Evolutionary conservation across 2,113 vertebrate genomes (phyloP).

Genomic region (Alces alces): DNA sequence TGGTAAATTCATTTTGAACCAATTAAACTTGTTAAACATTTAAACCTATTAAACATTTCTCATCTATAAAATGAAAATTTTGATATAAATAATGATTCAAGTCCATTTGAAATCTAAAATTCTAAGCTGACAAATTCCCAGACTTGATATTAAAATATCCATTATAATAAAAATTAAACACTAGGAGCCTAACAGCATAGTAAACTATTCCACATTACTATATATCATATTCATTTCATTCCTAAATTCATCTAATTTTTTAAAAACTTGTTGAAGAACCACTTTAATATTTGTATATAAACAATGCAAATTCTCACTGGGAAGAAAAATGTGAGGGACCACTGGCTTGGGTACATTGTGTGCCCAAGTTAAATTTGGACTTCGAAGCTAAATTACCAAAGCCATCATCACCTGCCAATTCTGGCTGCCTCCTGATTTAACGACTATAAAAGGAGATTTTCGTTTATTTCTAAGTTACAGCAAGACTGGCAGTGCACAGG

Average conservation of each 20-base stretch:
- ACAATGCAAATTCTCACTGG: not conserved
- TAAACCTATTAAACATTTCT: constrained; percentile 7
- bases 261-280: not conserved
- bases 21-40: not conserved
- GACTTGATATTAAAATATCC: not conserved
- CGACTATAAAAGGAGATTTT: not conserved
- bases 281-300: constrained; percentile 13
- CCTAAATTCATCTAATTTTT: not conserved
- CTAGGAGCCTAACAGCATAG: not conserved
- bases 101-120: not conserved
- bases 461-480: not conserved
- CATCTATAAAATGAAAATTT: constrained; percentile 20
- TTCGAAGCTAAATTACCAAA: constrained; percentile 22
- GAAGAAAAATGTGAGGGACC: constrained; percentile 14
- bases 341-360: not conserved
- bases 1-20: constrained; percentile 1
- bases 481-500: not conserved
- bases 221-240: not conserved
- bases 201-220: not conserved
- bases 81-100: constrained; percentile 20
- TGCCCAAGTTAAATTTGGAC: not conserved
- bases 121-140: constrained; percentile 14
- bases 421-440: not conserved
- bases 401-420: constrained; percentile 1
- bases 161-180: constrained; percentile 1